Evolutionary conservation across 92 coral and sea anemone genomes (phyloP).

Genomic region (Epizoanthus rinbou): DNA sequence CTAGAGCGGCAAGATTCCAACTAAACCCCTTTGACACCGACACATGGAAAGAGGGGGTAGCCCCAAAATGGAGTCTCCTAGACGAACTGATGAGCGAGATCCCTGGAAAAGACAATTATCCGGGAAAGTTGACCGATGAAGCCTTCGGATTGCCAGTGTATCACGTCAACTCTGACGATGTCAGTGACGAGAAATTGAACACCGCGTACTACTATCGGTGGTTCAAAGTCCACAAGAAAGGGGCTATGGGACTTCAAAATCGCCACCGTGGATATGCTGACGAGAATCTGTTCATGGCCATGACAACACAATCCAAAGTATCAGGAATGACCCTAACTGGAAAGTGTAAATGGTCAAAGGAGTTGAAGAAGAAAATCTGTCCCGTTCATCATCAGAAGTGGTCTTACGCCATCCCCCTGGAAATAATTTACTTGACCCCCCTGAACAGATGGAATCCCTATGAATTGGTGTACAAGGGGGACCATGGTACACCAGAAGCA

Average conservation of each 20-base stretch:
- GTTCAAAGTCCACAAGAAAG: constrained; percentile 57
- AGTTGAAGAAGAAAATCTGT: neutral
- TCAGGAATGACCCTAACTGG: constrained; percentile 54
- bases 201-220: constrained; percentile 67
- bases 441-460: constrained; percentile 41
- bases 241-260: constrained; percentile 64
- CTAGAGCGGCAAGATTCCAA: constrained; percentile 78
- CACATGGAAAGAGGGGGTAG: constrained; percentile 47
- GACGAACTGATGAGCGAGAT: constrained; percentile 61
- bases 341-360: constrained; percentile 9
- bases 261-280: constrained; percentile 78
- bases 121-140: constrained; percentile 54
- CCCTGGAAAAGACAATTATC: constrained; percentile 80
- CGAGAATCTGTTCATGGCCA: constrained; percentile 73
- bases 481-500: neutral
- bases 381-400: constrained; percentile 47
- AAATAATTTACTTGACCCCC: constrained; percentile 35
- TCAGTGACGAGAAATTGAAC: constrained; percentile 42
- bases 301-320: constrained; percentile 68
- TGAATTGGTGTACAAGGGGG: constrained; percentile 15
- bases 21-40: constrained; percentile 65
- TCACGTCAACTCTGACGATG: constrained; percentile 42
- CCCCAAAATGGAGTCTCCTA: constrained; percentile 31
- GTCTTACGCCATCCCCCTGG: constrained; percentile 47
- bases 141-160: constrained; percentile 19